A percentile compares a stretch with the other conserved stretches of the same genome.
Evolutionary conservation across 2,797 vertebrate genomes (phyloP).

Genomic region (Nyctalus aviator): DNA sequence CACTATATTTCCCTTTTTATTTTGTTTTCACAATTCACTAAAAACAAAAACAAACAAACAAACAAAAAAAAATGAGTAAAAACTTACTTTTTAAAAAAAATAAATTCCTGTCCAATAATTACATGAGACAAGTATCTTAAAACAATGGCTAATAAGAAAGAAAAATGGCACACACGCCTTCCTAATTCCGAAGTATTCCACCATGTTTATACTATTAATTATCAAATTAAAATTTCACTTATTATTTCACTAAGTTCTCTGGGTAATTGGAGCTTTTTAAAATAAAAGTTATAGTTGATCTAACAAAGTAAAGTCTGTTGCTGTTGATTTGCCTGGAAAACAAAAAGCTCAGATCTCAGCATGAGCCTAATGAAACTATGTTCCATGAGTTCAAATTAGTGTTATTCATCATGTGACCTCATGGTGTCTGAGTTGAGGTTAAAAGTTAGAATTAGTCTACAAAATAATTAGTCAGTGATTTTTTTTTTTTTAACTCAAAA

Average conservation of each 20-base stretch:
- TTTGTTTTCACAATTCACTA: conserved; percentile 73
- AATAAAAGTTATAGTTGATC: conserved; percentile 76
- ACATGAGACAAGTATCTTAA: conserved; percentile 41
- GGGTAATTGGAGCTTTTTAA: conserved; percentile 69
- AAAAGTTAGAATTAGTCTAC: conserved; percentile 46
- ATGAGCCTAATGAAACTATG: conserved; percentile 60
- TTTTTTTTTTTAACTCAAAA: conserved; percentile 37
- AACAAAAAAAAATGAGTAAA: background rate
- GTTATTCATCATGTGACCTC: conserved; percentile 66
- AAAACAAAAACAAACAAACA: background rate
- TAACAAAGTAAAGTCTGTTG: conserved; percentile 73
- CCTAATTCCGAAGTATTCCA: conserved; percentile 56
- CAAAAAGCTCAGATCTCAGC: conserved; percentile 72
- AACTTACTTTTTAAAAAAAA: conserved; percentile 72
- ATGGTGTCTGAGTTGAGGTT: conserved; percentile 60
- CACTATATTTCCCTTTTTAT: conserved; percentile 69
- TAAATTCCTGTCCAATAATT: conserved; percentile 67
- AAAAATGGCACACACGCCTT: conserved; percentile 17
- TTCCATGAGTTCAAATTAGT: conserved; percentile 70
- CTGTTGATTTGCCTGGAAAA: conserved; percentile 72
- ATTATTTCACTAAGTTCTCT: conserved; percentile 68
- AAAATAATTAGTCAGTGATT: conserved; percentile 44
- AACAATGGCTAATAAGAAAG: conserved; percentile 59
- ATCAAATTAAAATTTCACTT: conserved; percentile 75
- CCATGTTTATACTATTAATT: conserved; percentile 70